Evolutionary conservation across 2,113 vertebrate species (phyloP), one percentile per base, ranked within the genome.

Genomic region (Chaetops frenatus): DNA sequence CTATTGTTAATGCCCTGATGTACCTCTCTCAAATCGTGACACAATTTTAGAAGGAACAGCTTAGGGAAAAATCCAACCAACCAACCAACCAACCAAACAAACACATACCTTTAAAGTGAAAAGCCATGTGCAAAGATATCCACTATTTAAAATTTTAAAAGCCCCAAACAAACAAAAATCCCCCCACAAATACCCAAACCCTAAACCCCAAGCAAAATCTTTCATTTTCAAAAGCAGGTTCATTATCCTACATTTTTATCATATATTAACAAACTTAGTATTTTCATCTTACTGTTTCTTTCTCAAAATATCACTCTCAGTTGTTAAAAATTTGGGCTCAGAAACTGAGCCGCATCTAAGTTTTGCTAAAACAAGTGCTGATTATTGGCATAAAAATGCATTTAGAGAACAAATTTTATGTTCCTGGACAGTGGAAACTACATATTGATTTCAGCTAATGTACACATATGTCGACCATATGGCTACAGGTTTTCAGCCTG

Each of bases 391-490:
- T 54, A 64, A 83, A 88, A 92, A 81, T 51, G 12, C 15, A 44
- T 62, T 82, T 92, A 33, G 1, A 4, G 80, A 90, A 94, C 44
- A 69, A 80, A 45, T 87, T 57, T 27, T 83, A 56, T 84, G 33
- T 72, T 57, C 18, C 17, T 74, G 23, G 17, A 77, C 51, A 74
- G 27, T 90, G 36, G 57, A 90, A 88, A 91, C 18, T 71, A 24
- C 9, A 20, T 85, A 48, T 20, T 73, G 40, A 44, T 77, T 92
- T 87, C 65, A 73, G 33, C 14, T 88, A 53, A 45, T 9, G 7
- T 58, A 47, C 42, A 78, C 60, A 81, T 91, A 56, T 89, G 90
- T 88, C 95, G 35, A 50, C 66, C 87, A 83, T 81, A 90, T 83
- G 87, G 45, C 23, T 88, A 56, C 25, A 76, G 67, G 28, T 47